Base-by-base conservation (phyloP, 2,888 invertebrate genomes). In the Doris montereyensis region DNA sequence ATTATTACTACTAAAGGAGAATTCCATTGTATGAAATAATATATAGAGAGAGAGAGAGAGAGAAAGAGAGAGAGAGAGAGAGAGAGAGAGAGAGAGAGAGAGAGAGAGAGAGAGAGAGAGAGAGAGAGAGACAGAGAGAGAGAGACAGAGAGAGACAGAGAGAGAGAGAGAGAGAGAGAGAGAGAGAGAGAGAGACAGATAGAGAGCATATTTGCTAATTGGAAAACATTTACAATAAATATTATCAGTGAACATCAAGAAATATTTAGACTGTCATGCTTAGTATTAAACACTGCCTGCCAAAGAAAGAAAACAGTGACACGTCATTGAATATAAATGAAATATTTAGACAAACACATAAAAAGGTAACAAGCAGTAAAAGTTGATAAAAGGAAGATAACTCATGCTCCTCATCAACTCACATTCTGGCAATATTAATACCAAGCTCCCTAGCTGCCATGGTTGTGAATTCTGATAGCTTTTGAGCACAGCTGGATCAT, bases 401-500 rank as follows among this genome's bases (percentile, higher is more conserved):
- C 13, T 62, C 8, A 62, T 17, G 21, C 41, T 26, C n/a, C 10
- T 24, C 10, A 17, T 21, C 32, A 80, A 86, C 86, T 85, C 81
- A 89, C 87, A 88, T 80, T 13, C 81, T 76, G 5, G 52, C 76
- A 32, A 89, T 92, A 89, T 94, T 93, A 80, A 98, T 94, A 30
- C 95, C 95, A 81, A 98, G 93, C 92, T 97, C 94, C 58, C 94
- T 93, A 0, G 97, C 97, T 41, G 97, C 95, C 78, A 94, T 94
- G 3, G 94, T 93, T 30, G 96, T 94, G 92, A 97, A 98, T 93
- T 94, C 17, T 95, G 94, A 90, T 97, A 99, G 92, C 97, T 98
- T 82, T 95, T 94, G 28, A 98, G 91, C 0, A 98, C 97, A 0
- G 95, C 95, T 1, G 94, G 94, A 90, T 98, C 98, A 88, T 97